Evolutionary conservation across 2,797 vertebrate species (phyloP).

Genomic region (Hypotaenidia philippensis): DNA sequence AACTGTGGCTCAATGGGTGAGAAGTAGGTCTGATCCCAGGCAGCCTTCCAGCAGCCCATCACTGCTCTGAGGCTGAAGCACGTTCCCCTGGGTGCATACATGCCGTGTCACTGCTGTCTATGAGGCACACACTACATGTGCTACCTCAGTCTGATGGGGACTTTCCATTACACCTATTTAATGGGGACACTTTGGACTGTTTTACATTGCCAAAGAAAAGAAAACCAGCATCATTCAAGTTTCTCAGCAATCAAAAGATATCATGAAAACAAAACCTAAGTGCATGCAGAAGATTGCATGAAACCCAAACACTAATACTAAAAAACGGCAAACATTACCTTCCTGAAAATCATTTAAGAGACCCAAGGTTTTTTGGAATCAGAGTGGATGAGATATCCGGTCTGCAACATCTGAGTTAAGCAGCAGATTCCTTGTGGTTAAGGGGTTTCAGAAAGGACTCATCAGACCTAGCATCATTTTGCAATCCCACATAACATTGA

Average conservation of each 20-base stretch:
- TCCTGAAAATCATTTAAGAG: constrained; percentile 1
- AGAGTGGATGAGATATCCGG: background rate
- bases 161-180: background rate
- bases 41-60: background rate
- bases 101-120: background rate
- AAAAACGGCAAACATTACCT: background rate
- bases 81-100: accelerated
- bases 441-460: constrained; percentile 1
- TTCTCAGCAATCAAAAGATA: constrained; percentile 24
- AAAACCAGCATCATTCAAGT: background rate
- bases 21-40: background rate
- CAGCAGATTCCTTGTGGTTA: constrained; percentile 45
- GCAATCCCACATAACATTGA: background rate
- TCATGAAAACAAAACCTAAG: background rate
- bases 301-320: background rate
- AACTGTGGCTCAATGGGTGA: accelerated
- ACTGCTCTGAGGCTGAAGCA: background rate
- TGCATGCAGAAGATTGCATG: background rate
- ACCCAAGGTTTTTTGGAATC: background rate
- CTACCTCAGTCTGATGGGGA: background rate
- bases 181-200: background rate
- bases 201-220: background rate
- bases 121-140: accelerated
- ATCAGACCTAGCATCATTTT: background rate
- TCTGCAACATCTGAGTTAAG: background rate